Conservation (phyloP, 1,140 invertebrate species). For the Teleogryllus occipitalis region DNA sequence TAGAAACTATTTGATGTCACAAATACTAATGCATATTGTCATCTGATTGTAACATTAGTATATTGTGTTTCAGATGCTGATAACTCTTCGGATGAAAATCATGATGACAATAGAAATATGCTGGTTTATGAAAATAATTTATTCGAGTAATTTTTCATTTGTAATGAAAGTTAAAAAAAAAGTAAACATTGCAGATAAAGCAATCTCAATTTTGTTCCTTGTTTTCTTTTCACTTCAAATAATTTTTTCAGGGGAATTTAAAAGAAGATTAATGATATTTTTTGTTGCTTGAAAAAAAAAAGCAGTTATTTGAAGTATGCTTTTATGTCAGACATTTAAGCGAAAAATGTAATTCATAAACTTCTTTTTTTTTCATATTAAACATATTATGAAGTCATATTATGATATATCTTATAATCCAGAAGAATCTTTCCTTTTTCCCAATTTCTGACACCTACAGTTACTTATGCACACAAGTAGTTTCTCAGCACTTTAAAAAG, state of each 20-base stretch:
- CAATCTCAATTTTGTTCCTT: not conserved
- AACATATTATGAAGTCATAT: not conserved
- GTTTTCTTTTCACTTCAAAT: not conserved
- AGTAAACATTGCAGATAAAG: not conserved
- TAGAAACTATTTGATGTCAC: too few relatives aligned
- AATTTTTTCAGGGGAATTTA: not conserved
- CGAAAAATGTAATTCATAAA: not conserved
- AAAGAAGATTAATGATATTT: too few relatives aligned
- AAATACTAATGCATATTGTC: too few relatives aligned
- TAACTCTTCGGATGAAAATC: too few relatives aligned
- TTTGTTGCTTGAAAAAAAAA: not conserved
- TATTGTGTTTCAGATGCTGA: too few relatives aligned
- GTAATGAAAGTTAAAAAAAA: not conserved
- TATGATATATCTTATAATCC: not conserved
- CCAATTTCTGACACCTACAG: too few relatives aligned
- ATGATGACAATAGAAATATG: too few relatives aligned
- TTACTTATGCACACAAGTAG: too few relatives aligned
- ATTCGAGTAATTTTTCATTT: not conserved
- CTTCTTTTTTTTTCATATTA: not conserved
- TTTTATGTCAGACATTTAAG: not conserved
- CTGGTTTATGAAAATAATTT: too few relatives aligned
- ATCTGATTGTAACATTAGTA: too few relatives aligned
- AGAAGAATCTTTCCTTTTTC: too few relatives aligned
- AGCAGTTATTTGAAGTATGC: not conserved
- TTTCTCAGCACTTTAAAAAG: too few relatives aligned